A percentile compares a stretch with the other conserved stretches of the same genome.
Evolutionary conservation across 2,888 invertebrate species (phyloP).

Genomic region (Nezara viridula): DNA sequence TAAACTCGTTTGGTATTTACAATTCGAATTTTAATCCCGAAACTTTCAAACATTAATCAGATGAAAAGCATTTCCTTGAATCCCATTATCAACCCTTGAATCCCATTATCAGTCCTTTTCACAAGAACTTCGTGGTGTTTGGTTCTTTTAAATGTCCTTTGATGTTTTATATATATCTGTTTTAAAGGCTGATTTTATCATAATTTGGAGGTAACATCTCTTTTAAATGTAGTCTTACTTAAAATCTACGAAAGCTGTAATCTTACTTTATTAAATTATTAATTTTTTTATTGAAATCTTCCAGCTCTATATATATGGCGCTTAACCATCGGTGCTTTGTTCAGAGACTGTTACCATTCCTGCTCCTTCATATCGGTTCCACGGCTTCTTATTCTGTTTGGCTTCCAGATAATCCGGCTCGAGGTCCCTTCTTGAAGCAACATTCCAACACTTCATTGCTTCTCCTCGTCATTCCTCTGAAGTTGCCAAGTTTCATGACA

Average conservation of each 20-base stretch:
- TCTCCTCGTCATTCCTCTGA: not conserved
- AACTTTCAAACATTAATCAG: not conserved
- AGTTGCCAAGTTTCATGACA: not conserved
- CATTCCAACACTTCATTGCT: not conserved
- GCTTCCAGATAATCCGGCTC: conserved; percentile 8
- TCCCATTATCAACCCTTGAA: no score
- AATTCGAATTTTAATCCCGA: not conserved
- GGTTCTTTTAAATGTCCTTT: no score
- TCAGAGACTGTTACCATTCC: not conserved
- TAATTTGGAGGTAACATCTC: no score
- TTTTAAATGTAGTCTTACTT: no score
- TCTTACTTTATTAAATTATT: no score
- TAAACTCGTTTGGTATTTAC: not conserved
- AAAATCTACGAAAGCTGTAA: no score
- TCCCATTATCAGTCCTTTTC: no score
- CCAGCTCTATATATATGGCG: not conserved
- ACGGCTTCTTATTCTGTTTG: not conserved
- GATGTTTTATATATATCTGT: no score
- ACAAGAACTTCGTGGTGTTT: no score
- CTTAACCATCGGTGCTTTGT: not conserved
- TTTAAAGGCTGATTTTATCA: no score
- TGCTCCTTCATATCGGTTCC: conserved; percentile 2
- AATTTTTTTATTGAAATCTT: not conserved
- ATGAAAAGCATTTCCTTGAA: not conserved
- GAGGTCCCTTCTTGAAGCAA: not conserved